Evolutionary conservation across 2,888 invertebrate genomes (phyloP).

Genomic region (Noctua janthina): DNA sequence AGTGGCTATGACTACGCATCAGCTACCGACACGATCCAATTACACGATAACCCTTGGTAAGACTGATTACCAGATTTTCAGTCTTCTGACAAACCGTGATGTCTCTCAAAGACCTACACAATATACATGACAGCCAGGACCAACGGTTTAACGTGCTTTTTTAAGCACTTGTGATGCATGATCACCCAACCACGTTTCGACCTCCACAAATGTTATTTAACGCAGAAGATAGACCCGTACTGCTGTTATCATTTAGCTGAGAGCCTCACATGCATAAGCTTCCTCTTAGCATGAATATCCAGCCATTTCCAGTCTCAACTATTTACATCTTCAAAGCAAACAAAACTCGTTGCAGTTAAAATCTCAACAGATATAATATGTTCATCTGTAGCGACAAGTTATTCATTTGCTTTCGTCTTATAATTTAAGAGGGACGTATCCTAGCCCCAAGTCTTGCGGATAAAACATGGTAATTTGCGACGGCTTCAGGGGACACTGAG

Average conservation of each 20-base stretch:
- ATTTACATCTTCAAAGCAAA: conserved; percentile 27
- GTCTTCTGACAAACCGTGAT: background rate
- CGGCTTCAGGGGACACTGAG: conserved; percentile 50
- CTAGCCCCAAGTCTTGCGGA: conserved; percentile 37
- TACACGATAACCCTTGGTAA: background rate
- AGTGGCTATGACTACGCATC: background rate
- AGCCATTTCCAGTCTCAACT: conserved; percentile 35
- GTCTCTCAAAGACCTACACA: background rate
- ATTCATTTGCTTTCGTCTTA: conserved; percentile 59
- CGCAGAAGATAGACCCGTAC: background rate
- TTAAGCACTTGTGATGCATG: background rate
- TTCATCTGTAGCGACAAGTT: conserved; percentile 64
- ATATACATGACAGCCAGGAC: background rate
- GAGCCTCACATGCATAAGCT: background rate
- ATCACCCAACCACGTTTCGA: background rate
- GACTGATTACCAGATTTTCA: background rate
- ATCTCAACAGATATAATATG: conserved; percentile 58
- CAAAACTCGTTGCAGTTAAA: conserved; percentile 48
- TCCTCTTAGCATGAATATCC: background rate
- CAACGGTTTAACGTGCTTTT: background rate
- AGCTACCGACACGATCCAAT: background rate
- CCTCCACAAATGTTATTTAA: background rate
- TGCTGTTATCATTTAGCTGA: background rate
- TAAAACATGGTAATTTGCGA: conserved; percentile 58
- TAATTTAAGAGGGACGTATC: conserved; percentile 44